Conservation (phyloP, 2,113 vertebrate genomes). For the Mobula birostris region DNA sequence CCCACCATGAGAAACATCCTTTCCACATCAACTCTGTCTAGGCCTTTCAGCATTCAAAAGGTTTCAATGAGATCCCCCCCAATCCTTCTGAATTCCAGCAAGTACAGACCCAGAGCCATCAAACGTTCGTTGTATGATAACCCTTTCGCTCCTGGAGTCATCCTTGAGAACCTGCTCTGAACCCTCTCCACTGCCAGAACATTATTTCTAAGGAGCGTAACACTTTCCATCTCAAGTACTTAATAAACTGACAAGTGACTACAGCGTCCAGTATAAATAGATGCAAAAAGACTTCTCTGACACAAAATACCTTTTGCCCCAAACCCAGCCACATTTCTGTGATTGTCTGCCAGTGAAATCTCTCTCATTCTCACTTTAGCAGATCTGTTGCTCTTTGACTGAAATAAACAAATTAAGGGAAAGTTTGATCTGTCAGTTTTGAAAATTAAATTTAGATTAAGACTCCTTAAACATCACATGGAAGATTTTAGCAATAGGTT, state of each 20-base stretch:
- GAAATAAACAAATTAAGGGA: neutral
- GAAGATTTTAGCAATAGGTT: neutral
- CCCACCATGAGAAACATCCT: too few species aligned
- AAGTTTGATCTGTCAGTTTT: neutral
- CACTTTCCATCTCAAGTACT: neutral
- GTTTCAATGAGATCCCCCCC: too few species aligned
- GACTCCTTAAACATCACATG: neutral
- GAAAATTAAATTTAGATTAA: neutral
- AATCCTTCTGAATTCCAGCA: too few species aligned
- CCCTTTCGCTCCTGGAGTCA: too few species aligned
- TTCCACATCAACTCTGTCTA: too few species aligned
- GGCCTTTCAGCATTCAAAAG: too few species aligned
- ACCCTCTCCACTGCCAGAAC: too few species aligned
- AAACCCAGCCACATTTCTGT: neutral
- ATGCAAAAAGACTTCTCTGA: neutral
- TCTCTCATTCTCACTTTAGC: neutral
- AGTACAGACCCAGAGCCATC: too few species aligned
- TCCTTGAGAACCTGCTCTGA: too few species aligned
- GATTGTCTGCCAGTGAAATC: neutral
- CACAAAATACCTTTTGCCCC: neutral
- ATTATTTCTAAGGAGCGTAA: neutral
- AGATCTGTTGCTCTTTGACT: neutral
- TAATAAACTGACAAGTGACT: neutral
- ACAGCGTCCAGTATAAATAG: neutral
- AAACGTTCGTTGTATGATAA: too few species aligned